Base-by-base conservation (phyloP, 2,888 invertebrate species). In the Cerceris rybyensis region DNA sequence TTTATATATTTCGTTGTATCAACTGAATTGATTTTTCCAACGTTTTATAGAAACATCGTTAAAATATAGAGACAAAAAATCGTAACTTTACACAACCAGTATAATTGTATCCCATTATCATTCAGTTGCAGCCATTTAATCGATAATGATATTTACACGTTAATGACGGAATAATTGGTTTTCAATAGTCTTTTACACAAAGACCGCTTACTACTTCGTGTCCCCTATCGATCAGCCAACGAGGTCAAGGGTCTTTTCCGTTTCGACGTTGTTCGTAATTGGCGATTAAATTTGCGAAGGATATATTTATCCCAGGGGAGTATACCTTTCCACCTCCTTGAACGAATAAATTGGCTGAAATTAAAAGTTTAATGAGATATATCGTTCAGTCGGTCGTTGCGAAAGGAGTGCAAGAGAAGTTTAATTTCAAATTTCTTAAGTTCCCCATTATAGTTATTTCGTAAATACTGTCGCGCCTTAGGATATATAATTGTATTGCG, bases 341-440 rank as follows among this genome's bases (percentile, higher is more conserved):
- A 70, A 79, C 79, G 82, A 82, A 83, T 83, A 86, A 85, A 86
- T 87, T 86, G 86, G 78, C 68, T 78, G 81, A 78, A 85, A 83
- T 83, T 83, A 81, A 86, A 85, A 86, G 83, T 86, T 78, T 59
- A 65, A 71, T 69, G 59, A 75, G 72, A 70, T 66, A 58, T 73
- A 59, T 60, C 74, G 59, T 70, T 64, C 16, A 11, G 17, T 16
- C 49, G 28, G 41, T 60, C 46, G 42, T 43, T 60, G n/a, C n/a
- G 57, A 17, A 63, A 58, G 13, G 57, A 68, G 43, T 16, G 17
- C 6, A 7, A 50, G 9, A 8, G 8, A 54, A 74, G 43, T 66
- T 74, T 17, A 39, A 13, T 17, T 46, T 65, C 7, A 49, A 58
- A 68, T 67, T 70, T 66, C 55, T 55, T 14, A 8, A 59, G 6